Base-by-base conservation (phyloP, 2,888 invertebrate genomes). In the Nebria salina region DNA sequence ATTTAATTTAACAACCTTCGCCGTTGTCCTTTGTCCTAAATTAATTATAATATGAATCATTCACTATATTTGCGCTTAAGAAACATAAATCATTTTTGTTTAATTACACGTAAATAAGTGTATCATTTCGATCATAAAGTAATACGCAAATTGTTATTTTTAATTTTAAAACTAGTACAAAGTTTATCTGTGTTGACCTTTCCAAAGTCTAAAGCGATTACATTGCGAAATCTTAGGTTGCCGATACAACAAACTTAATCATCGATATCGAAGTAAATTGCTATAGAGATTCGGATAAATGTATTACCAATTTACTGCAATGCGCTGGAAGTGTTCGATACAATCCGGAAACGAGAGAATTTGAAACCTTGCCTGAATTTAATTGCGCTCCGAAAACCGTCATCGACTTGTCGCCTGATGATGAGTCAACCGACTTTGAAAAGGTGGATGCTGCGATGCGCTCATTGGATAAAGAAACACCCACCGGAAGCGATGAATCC, bases 231-330 rank as follows among this genome's bases (percentile, higher is more conserved):
- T 54, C 54, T 7, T 76, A 85, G 85, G 84, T 82, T 65, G 76
- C 83, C 42, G 85, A 86, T 77, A 83, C 86, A 68, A 81, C 84
- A 3, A 86, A 86, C 83, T 82, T 87, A 20, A 84, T 84, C 43
- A 78, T 85, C 11, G 85, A 86, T 76, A 84, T 87, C 41, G 84
- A 86, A 72, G 86, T 86, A 11, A 84, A 85, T 15, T 87, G 87
- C 81, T 77, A 72, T 6, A 64, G 66, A 84, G 34, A 82, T 83
- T 43, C 83, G 82, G 82, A 84, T 7, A 85, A 86, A 15, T 86
- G 87, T 83, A 82, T 82, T 54, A 84, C 85, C 42, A 84, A 83
- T 2, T 73, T 83, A 7, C 83, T 87, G 9, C 85, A 82, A 64
- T 88, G 88, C 78, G 83, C 84, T 64, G 87, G 85, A 42, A 85